Base-by-base conservation (phyloP, 2,888 invertebrate species). In the Pristionchus mayeri region DNA sequence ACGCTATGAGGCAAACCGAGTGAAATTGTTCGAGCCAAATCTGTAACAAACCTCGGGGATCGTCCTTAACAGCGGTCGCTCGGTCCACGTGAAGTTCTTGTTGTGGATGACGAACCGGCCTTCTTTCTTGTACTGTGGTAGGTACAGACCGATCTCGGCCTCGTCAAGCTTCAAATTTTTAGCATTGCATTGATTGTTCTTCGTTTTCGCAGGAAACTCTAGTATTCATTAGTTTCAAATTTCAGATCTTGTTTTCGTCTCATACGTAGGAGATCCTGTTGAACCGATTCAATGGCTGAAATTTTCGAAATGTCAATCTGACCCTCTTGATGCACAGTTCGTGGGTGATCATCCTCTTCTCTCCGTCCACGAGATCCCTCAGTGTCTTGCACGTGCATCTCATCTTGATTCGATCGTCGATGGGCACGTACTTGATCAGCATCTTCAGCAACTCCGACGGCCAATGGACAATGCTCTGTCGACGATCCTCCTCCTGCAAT, bases 401-500 rank as follows among this genome's bases (percentile, higher is more conserved):
- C 37, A 71, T 21, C n/a, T 71, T 71, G 71, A 71, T 40, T 16
- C 71, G 44, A 24, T 71, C 71, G 40, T 71, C 71, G n/a, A 71
- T 9, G 3, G 71, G 71, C 2, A 71, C 11, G 24, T 71, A 71
- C 0, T 24, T 2, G 44, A 71, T 44, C 11, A 71, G 30, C 11
- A 40, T 40, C n/a, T 71, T 71, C n/a, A 71, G 71, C 21, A 71
- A 11, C 0, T n/a, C 16, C 21, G 11, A n/a, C n/a, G 40, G 40
- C 71, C n/a, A 71, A 40, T 71, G 11, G 11, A 11, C 40, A 24
- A 71, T 71, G 21, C 13, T 71, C 44, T 4, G 4, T 6, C 71
- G 71, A 0, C 18, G 0, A 7, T 40, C 71, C 9, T 71, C 71
- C 13, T 44, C 71, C 40, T n/a, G 71, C 0, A 71, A 71, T 54